A percentile compares a stretch with the other conserved stretches of the same genome.
Conservation (phyloP, 53 echinoderm and acorn worm species). For the Crossaster papposus region DNA sequence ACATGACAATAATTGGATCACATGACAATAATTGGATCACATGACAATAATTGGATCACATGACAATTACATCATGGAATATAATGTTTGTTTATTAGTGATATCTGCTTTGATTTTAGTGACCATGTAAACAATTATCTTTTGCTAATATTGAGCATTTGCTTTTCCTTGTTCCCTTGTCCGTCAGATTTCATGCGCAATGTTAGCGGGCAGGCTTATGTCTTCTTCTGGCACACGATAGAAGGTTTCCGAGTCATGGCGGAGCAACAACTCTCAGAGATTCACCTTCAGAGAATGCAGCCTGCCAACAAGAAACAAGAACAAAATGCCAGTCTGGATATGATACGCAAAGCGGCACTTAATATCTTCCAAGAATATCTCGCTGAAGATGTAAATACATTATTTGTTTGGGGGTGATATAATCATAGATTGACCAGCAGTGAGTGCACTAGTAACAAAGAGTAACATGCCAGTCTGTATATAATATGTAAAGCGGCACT, state of each 20-base stretch:
- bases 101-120: too few relatives aligned
- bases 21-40: too few relatives aligned
- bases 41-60: too few relatives aligned
- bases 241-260: constrained; percentile 93
- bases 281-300: constrained; percentile 82
- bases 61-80: too few relatives aligned
- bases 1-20: neutral
- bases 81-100: too few relatives aligned
- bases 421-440: too few relatives aligned
- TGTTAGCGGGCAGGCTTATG: constrained; percentile 76
- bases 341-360: constrained; percentile 82
- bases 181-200: constrained; percentile 91
- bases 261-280: constrained; percentile 89
- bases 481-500: constrained; percentile 84
- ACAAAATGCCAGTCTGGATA: constrained; percentile 70
- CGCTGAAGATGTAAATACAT: too few relatives aligned
- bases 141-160: neutral
- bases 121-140: neutral
- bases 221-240: constrained; percentile 97
- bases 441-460: constrained; percentile 56
- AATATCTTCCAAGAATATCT: constrained; percentile 93
- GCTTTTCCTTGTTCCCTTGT: neutral
- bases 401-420: too few relatives aligned
- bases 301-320: constrained; percentile 51
- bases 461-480: constrained; percentile 67